Base-by-base conservation (phyloP, 2,888 invertebrate genomes). In the Cryptops parisi region DNA sequence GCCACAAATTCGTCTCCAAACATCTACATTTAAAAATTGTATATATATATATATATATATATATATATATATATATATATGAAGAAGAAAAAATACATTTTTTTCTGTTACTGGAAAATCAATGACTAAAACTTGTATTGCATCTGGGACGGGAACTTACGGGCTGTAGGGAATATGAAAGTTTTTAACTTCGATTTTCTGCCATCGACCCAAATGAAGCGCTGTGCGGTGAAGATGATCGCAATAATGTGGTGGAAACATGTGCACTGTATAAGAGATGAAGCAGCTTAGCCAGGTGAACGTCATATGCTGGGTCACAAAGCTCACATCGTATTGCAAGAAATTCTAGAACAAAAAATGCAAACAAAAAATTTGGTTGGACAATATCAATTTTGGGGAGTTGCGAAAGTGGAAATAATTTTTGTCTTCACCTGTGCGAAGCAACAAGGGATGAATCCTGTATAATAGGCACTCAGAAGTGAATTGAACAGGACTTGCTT, bases 191-290 rank as follows among this genome's bases (percentile, higher is more conserved):
- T 78, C 78, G 26, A 80, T 69, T 63, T 75, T 72, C 27, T 76
- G 74, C 81, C 89, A 90, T 54, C 76, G 73, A 2, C 94, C 94
- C 47, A 96, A 76, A 70, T 97, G 96, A 47, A 86, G 70, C 1
- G 93, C 84, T 55, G 90, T 83, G 62, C 88, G 77, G 68, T 97
- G 96, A 56, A 94, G 73, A 33, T 85, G 80, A 72, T 97, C 94
- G 64, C 88, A 83, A 66, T 88, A 87, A 58, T 75, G 74, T 4
- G 80, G 72, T 26, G 80, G 78, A 62, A 78, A 76, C 58, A 76
- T 74, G 60, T 86, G 84, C 3, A 79, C 75, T 1, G 80, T 76
- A 63, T 84, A 80, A 64, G 90, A 80, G 2, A 82, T 82, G 65
- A 88, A 84, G 59, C 86, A 80, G 39, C 87, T 84, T 56, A 88